Percentiles rank a stretch among this genome's conserved stretches.
phyloP scores from a whole-genome alignment of 2,888 invertebrate species.

The Drosophila seclusa region DNA sequence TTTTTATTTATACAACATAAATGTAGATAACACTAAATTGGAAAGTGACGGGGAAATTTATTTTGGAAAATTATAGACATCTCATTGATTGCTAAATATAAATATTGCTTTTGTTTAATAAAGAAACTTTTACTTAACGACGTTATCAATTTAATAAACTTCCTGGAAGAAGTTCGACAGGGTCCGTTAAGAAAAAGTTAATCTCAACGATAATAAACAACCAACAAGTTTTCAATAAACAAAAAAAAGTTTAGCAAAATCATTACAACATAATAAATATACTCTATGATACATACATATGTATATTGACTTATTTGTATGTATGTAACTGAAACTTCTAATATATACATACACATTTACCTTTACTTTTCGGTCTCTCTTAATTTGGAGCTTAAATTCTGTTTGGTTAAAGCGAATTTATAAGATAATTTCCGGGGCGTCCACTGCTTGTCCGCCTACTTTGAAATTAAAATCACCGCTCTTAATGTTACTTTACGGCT shows the following conservation, averaged over 20 bases:
- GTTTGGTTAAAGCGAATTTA: not conserved
- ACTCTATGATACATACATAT: not conserved
- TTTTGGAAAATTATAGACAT: not conserved
- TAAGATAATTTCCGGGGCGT: not conserved
- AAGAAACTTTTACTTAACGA: not conserved
- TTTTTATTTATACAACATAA: constrained; percentile 6
- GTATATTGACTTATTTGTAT: not conserved
- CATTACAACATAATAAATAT: not conserved
- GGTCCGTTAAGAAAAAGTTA: not conserved
- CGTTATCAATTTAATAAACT: not conserved
- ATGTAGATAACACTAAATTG: not conserved
- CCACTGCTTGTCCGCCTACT: not conserved
- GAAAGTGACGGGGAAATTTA: not conserved
- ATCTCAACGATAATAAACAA: not conserved
- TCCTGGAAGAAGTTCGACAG: not conserved
- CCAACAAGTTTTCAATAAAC: not conserved
- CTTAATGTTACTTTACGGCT: constrained; percentile 15
- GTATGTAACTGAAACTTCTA: not conserved
- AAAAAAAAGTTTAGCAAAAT: not conserved
- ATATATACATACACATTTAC: not conserved
- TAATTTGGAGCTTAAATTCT: not conserved
- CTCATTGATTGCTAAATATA: not conserved
- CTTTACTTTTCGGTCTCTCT: not conserved
- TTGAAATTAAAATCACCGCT: constrained; percentile 1
- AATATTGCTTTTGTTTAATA: not conserved